Evolutionary conservation across 1,140 invertebrate genomes (phyloP).

Genomic region (Pinna nobilis): DNA sequence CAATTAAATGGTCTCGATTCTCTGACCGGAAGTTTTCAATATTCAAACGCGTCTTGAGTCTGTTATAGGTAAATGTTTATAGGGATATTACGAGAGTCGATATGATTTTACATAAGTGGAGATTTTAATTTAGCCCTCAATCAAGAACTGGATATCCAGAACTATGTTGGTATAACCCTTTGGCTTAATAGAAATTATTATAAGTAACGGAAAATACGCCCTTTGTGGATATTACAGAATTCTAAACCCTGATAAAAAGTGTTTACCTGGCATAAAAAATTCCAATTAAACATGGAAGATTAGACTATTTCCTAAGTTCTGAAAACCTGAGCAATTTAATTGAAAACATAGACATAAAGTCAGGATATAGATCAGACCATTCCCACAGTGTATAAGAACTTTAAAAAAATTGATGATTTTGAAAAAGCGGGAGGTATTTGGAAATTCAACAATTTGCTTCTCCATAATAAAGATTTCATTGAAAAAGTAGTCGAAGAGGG

Average conservation of each 20-base stretch:
- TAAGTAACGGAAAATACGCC: slow-evolving; percentile 14
- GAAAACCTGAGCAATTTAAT: not conserved
- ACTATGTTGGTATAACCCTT: slow-evolving; percentile 26
- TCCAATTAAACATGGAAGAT: not conserved
- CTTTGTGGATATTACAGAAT: slow-evolving; percentile 22
- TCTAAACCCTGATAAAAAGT: not conserved
- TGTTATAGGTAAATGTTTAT: no score
- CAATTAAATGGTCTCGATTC: no score
- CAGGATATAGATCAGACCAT: slow-evolving; percentile 6
- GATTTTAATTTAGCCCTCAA: slow-evolving; percentile 15
- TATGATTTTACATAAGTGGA: no score
- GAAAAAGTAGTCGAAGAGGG: slow-evolving; percentile 29
- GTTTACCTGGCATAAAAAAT: slow-evolving; percentile 1
- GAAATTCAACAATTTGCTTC: slow-evolving; percentile 4
- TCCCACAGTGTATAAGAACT: not conserved
- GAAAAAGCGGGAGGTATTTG: not conserved
- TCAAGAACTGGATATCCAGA: slow-evolving; percentile 10
- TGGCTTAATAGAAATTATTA: slow-evolving; percentile 9
- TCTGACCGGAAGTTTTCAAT: no score
- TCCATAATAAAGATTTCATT: not conserved
- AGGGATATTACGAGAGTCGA: no score
- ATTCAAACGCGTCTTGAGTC: no score
- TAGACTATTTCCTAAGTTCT: slow-evolving; percentile 17
- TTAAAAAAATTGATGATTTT: not conserved
- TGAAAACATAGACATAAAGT: not conserved